Conservation (phyloP, 2,113 vertebrate genomes). For the Verasper variegatus region DNA sequence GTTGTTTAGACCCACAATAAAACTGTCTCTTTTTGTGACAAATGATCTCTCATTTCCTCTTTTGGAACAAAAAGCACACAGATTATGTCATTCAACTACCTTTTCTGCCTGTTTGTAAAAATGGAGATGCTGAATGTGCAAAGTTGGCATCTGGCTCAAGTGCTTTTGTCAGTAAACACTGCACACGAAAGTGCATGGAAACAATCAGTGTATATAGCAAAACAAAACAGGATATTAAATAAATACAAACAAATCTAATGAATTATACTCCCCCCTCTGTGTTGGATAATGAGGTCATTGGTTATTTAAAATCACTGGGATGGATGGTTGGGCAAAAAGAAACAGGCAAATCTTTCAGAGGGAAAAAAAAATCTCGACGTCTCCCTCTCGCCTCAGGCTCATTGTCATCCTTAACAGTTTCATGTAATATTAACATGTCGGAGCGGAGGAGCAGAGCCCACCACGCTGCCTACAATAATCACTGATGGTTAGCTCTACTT, state of each 20-base stretch:
- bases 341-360: slow-evolving; percentile 40
- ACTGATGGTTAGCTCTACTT: slow-evolving; percentile 54
- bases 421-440: slow-evolving; percentile 81
- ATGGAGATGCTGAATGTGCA: background rate
- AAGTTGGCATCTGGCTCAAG: background rate
- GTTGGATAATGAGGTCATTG: slow-evolving; percentile 79
- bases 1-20: background rate
- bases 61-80: background rate
- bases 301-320: slow-evolving; percentile 75
- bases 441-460: slow-evolving; percentile 61
- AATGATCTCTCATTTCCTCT: background rate
- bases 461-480: slow-evolving; percentile 60
- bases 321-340: slow-evolving; percentile 40
- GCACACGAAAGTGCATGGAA: slow-evolving; percentile 6
- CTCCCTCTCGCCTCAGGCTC: slow-evolving; percentile 60
- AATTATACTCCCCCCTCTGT: slow-evolving; percentile 59
- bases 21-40: background rate
- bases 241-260: slow-evolving; percentile 63
- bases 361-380: slow-evolving; percentile 19
- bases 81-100: background rate
- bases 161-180: background rate
- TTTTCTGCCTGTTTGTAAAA: background rate
- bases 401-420: slow-evolving; percentile 76
- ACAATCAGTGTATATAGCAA: slow-evolving; percentile 12
- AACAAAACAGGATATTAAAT: slow-evolving; percentile 48